These are phyloP conservation scores for Prolemur simus DNA, from an alignment of 2,113 vertebrate species.

Conservation along the genomic window DNA sequence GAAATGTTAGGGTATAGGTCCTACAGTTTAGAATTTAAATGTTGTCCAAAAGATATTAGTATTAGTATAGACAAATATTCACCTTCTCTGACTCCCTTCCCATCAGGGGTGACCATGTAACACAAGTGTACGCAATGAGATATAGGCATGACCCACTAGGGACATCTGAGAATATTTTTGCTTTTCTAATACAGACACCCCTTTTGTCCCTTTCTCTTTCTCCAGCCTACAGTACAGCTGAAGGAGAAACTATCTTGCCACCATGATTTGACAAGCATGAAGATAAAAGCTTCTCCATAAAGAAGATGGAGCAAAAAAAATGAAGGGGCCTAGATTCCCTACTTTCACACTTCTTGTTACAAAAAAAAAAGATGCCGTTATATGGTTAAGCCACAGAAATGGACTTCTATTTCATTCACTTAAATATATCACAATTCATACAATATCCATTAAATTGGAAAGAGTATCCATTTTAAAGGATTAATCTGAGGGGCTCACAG, in stretches of 20 bases:
- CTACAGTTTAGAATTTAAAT: neutral
- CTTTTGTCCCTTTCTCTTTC: neutral
- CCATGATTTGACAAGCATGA: neutral
- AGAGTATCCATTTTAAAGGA: neutral
- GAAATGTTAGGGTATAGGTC: neutral
- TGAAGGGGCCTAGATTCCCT: neutral
- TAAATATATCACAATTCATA: neutral
- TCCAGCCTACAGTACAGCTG: neutral
- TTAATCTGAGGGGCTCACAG: neutral
- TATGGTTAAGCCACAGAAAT: neutral
- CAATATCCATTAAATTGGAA: neutral
- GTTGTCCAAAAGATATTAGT: neutral
- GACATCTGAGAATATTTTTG: neutral
- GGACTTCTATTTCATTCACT: neutral
- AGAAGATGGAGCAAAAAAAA: neutral
- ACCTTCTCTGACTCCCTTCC: neutral
- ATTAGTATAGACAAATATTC: neutral
- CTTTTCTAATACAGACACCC: neutral
- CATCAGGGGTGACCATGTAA: neutral
- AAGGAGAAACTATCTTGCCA: neutral
- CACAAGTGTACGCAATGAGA: neutral
- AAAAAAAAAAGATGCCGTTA: slow-evolving; percentile 11
- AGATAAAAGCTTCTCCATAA: neutral
- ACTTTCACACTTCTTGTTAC: neutral
- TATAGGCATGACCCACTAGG: neutral